phyloP scores from a whole-genome alignment of 2,113 vertebrate genomes.

The Hippocampus comes region DNA sequence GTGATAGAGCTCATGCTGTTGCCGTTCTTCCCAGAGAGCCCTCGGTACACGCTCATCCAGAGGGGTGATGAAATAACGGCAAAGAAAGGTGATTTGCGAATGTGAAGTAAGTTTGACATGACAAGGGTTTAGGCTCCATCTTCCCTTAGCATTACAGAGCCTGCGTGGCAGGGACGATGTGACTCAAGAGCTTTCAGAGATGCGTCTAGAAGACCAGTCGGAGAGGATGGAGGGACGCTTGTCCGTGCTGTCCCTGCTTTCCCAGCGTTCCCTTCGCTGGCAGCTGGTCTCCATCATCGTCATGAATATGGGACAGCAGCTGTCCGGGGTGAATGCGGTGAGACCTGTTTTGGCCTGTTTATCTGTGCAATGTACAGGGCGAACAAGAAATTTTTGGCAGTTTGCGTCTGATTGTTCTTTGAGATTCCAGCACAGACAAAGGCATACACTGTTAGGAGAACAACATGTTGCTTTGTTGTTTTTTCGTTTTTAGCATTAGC shows the following conservation, averaged over 20 bases:
- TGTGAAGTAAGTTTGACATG: background rate
- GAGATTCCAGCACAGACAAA: background rate
- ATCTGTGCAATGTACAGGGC: background rate
- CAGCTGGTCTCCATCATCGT: conserved; percentile 82
- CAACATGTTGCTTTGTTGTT: background rate
- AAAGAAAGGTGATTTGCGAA: conserved; percentile 67
- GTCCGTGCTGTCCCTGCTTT: conserved; percentile 77
- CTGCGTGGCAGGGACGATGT: conserved; percentile 79
- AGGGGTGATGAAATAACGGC: conserved; percentile 73
- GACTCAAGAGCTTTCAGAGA: conserved; percentile 79
- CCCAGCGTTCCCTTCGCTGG: conserved; percentile 80
- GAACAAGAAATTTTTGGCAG: background rate
- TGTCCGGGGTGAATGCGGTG: conserved; percentile 87
- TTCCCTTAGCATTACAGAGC: conserved; percentile 71
- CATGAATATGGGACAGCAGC: conserved; percentile 90
- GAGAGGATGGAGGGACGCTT: conserved; percentile 78
- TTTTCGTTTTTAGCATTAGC: no score
- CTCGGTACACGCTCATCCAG: conserved; percentile 85
- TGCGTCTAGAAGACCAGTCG: conserved; percentile 77
- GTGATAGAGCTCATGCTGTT: conserved; percentile 76
- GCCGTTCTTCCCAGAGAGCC: conserved; percentile 90
- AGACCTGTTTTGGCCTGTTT: conserved; percentile 17
- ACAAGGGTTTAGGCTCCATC: background rate
- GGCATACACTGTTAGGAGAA: background rate
- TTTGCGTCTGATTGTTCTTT: background rate